These are phyloP conservation scores for Pangasianodon gigas DNA, from an alignment of 2,113 vertebrate genomes.

Conservation along the genomic window DNA sequence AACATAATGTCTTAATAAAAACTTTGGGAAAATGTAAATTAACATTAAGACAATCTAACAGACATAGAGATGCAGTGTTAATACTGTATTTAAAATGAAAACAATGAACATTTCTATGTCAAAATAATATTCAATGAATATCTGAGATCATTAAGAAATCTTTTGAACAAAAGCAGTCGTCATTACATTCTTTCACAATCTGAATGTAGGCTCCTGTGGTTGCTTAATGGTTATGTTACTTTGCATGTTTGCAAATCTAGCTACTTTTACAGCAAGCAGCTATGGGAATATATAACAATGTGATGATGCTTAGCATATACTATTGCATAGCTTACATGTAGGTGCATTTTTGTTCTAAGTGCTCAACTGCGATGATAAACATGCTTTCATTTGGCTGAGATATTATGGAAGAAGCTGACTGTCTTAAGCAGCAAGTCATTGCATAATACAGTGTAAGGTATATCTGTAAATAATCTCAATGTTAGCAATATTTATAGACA, in stretches of 20 bases:
- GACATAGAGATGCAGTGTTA: conserved; percentile 5
- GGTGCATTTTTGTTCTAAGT: conserved; percentile 21
- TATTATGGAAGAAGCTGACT: conserved; percentile 37
- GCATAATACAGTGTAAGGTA: conserved; percentile 37
- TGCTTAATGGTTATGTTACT: conserved; percentile 22
- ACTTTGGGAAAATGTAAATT: neutral
- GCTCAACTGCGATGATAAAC: conserved; percentile 36
- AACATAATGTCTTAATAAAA: conserved; percentile 8
- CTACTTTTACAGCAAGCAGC: conserved; percentile 28
- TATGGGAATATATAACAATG: conserved; percentile 25
- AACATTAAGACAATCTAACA: conserved; percentile 20
- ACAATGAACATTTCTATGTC: neutral
- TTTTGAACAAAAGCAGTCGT: neutral
- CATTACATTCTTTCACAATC: neutral
- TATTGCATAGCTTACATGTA: conserved; percentile 53
- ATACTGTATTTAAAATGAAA: conserved; percentile 1
- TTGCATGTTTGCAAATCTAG: conserved; percentile 26
- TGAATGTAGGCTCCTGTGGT: conserved; percentile 20
- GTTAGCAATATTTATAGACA: conserved; percentile 35
- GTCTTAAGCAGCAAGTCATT: conserved; percentile 35
- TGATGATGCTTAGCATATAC: conserved; percentile 25
- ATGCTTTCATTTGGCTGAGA: conserved; percentile 33
- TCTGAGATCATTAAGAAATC: neutral
- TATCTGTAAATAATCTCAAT: conserved; percentile 31
- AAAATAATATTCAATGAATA: neutral